Evolutionary conservation across 2,113 vertebrate species (phyloP).

Genomic region (Gymnogyps californianus): DNA sequence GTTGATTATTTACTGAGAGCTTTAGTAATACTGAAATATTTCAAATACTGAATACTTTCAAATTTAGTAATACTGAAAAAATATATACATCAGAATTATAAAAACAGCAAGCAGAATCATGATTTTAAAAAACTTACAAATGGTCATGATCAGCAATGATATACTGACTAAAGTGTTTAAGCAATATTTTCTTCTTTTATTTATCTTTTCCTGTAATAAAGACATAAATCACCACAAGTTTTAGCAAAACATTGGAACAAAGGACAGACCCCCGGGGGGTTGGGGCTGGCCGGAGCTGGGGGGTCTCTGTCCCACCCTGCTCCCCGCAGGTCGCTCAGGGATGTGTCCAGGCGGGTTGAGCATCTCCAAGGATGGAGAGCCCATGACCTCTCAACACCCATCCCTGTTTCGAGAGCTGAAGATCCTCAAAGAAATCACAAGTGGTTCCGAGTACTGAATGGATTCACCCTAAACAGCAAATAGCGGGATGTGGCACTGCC

Average conservation of each 20-base stretch:
- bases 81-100: not conserved
- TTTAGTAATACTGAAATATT: not conserved
- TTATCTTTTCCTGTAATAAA: not conserved
- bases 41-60: no score
- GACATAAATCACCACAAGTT: not conserved
- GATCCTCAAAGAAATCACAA: not conserved
- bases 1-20: not conserved
- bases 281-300: not conserved
- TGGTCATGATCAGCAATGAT: rapidly evolving
- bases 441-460: not conserved
- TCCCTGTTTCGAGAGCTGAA: not conserved
- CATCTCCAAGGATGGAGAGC: not conserved
- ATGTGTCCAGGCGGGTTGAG: not conserved
- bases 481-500: not conserved
- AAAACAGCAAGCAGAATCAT: not conserved
- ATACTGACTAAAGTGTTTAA: no score
- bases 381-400: rapidly evolving
- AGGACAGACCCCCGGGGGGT: not conserved
- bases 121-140: not conserved
- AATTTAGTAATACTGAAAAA: not conserved
- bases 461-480: not conserved
- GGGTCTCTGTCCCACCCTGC: not conserved
- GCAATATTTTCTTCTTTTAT: no score
- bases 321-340: not conserved
- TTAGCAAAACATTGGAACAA: not conserved